A percentile compares a stretch with the other conserved stretches of the same genome.
Evolutionary conservation across 1,140 invertebrate species (phyloP).

Genomic region (Colletes latitarsis): DNA sequence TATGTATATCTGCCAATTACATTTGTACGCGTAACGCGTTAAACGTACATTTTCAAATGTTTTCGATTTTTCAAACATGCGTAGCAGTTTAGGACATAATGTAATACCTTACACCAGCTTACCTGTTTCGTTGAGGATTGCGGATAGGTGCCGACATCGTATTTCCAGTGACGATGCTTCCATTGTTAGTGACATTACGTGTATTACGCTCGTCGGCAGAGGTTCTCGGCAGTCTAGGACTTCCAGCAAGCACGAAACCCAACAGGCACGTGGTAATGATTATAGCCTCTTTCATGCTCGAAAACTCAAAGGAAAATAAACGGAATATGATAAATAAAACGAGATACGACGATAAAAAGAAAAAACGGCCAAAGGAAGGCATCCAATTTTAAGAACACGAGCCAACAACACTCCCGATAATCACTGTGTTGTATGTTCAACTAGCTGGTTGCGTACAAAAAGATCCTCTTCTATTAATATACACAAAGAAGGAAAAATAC

Average conservation of each 20-base stretch:
- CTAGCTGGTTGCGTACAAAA: not conserved
- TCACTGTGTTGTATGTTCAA: slow-evolving; percentile 3
- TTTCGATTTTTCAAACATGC: too few relatives aligned
- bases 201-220: slow-evolving; percentile 77
- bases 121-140: slow-evolving; percentile 75
- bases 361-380: not conserved
- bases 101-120: not conserved
- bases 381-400: slow-evolving; percentile 26
- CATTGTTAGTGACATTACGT: slow-evolving; percentile 73
- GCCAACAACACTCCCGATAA: slow-evolving; percentile 27
- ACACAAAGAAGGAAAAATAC: not conserved
- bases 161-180: slow-evolving; percentile 68
- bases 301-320: not conserved
- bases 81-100: too few relatives aligned
- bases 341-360: not conserved
- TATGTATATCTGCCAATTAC: too few relatives aligned
- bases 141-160: slow-evolving; percentile 67
- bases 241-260: slow-evolving; percentile 74
- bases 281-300: slow-evolving; percentile 74
- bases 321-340: not conserved
- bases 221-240: slow-evolving; percentile 76
- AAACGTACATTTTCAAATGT: too few relatives aligned
- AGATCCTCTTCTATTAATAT: slow-evolving; percentile 1
- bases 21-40: too few relatives aligned
- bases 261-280: slow-evolving; percentile 73